Base-by-base conservation (phyloP, 2,888 invertebrate genomes). In the Diabrotica balteata region DNA sequence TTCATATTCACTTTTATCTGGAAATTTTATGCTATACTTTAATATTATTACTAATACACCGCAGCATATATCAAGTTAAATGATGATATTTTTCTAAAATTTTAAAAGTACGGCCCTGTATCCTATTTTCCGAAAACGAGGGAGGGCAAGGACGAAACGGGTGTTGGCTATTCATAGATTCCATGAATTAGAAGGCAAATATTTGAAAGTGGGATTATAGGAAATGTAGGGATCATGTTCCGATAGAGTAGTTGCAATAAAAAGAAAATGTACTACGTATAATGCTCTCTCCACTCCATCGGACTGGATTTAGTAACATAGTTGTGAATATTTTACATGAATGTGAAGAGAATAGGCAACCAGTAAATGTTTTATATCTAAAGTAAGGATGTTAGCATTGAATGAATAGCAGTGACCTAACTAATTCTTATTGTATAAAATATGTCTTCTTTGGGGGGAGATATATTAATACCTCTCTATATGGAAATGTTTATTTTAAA, bases 101-200 rank as follows among this genome's bases (percentile, higher is more conserved):
- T 32, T 5, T 32, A 32, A 5, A 32, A 2, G 4, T 44, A 57
- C 55, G 45, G 17, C 22, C 55, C 55, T 57, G 55, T 9, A 7
- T 8, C 17, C 55, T 57, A 54, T 51, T 59, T 59, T 60, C 61
- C 42, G 46, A 51, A 58, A 52, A 46, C 22, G 59, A 50, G 67
- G 61, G 62, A 46, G 67, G 53, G 45, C 45, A 45, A 53, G 7
- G 49, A 44, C 45, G 17, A 50, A 59, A 59, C 32, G 60, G 43
- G 46, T 32, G 17, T 46, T 11, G 49, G 10, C 54, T 59, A 54
- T 32, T 50, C 49, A 50, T 55, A 58, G 61, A 62, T 62, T 66
- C 62, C 32, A 50, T 17, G 60, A 68, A 68, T 63, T 68, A 64
- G 67, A 55, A 68, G 53, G 68, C 63, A 68, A 68, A 68, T 68